Percentiles rank a stretch among this genome's conserved stretches.
phyloP scores from a whole-genome alignment of 2,113 vertebrate genomes.

The Istiophorus platypterus region DNA sequence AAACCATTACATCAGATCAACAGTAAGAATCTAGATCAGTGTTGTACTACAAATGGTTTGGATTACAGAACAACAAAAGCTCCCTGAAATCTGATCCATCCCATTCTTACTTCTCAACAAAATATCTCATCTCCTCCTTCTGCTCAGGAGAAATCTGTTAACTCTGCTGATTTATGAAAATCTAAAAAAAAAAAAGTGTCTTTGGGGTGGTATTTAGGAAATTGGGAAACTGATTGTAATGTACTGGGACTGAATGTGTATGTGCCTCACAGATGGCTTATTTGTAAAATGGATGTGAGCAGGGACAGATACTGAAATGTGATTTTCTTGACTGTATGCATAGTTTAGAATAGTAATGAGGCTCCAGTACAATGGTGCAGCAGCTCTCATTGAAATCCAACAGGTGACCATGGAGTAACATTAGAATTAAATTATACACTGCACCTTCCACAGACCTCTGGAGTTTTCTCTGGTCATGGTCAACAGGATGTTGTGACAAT shows the following conservation, averaged over 20 bases:
- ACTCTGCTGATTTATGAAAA: conserved; percentile 45
- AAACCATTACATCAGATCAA: neutral
- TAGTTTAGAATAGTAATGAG: neutral
- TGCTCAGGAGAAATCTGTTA: neutral
- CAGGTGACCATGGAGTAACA: neutral
- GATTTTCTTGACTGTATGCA: neutral
- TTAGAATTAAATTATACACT: neutral
- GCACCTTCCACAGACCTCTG: too few relatives aligned
- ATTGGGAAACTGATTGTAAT: neutral
- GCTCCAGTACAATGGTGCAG: neutral
- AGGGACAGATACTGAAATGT: neutral
- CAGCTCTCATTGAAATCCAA: neutral
- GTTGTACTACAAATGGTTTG: conserved; percentile 4
- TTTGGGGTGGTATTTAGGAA: conserved; percentile 9
- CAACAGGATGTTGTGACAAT: too few relatives aligned
- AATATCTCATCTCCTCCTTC: neutral
- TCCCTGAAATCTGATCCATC: conserved; percentile 32
- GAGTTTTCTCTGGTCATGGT: too few relatives aligned
- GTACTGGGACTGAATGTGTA: neutral
- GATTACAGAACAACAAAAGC: conserved; percentile 18
- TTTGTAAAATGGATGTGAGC: neutral
- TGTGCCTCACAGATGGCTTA: conserved; percentile 4
- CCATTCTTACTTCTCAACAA: accelerated
- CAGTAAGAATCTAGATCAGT: neutral
- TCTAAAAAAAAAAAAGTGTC: neutral